These are phyloP conservation scores for Phaethornis superciliosus DNA, from an alignment of 2,113 vertebrate species.

Conservation along the genomic window DNA sequence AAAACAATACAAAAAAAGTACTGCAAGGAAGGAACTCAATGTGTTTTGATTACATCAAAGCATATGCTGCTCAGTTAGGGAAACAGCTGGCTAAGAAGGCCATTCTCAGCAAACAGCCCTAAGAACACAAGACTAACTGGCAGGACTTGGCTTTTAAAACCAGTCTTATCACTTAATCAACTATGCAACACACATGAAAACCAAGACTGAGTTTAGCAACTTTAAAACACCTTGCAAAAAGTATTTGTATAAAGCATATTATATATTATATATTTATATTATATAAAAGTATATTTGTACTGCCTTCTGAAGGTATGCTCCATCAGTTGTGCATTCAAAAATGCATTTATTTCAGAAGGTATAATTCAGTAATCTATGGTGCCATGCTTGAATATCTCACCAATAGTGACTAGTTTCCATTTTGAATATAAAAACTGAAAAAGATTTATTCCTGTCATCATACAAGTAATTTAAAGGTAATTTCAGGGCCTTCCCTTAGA, in stretches of 20 bases:
- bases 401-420: not conserved
- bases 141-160: not conserved
- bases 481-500: not conserved
- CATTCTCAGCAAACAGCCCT: not conserved
- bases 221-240: not conserved
- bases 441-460: not conserved
- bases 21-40: not conserved
- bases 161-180: not conserved
- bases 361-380: not conserved
- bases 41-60: slow-evolving; percentile 34
- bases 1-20: too few relatives aligned
- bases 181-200: not conserved
- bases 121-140: not conserved
- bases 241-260: too few relatives aligned
- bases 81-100: slow-evolving; percentile 5
- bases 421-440: not conserved
- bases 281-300: too few relatives aligned
- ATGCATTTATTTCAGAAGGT: not conserved
- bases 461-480: not conserved
- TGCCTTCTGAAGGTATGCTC: not conserved
- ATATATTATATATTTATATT: too few relatives aligned
- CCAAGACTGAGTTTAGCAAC: not conserved
- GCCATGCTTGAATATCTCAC: not conserved
- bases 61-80: not conserved
- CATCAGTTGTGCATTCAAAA: not conserved